Evolutionary conservation across 1,140 invertebrate species (phyloP).

Genomic region (Tetragnatha versicolor): DNA sequence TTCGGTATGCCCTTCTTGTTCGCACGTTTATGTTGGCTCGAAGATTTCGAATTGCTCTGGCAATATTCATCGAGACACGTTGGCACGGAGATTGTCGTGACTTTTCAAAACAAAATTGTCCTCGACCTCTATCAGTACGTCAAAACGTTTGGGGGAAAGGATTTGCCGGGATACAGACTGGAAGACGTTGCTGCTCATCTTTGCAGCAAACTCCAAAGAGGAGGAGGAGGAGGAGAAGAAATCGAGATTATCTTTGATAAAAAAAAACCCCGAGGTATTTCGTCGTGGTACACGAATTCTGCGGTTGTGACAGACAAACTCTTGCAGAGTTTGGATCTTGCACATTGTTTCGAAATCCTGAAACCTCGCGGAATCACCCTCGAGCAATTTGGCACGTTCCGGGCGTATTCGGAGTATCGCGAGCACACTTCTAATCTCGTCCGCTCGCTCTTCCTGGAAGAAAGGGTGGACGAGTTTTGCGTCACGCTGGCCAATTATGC

Average conservation of each 20-base stretch:
- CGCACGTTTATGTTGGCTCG: not conserved
- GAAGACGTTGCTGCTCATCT: slow-evolving; percentile 14
- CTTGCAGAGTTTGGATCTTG: no score
- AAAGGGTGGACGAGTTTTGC: not conserved
- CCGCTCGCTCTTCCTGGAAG: not conserved
- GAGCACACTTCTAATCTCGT: not conserved
- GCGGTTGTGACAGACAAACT: no score
- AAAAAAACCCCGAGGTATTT: no score
- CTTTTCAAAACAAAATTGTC: not conserved
- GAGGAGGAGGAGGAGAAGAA: no score
- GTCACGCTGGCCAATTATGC: not conserved
- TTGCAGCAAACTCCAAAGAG: no score
- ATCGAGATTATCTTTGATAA: no score
- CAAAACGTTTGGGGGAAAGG: not conserved
- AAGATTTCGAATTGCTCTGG: not conserved
- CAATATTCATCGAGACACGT: not conserved
- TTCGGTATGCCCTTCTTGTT: not conserved
- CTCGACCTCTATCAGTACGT: slow-evolving; percentile 1
- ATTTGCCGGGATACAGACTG: slow-evolving; percentile 5
- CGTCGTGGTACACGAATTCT: no score
- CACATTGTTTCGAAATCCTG: not conserved
- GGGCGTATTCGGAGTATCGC: not conserved
- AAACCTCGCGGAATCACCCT: not conserved
- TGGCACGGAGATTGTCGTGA: not conserved
- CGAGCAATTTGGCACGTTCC: not conserved